phyloP scores from a whole-genome alignment of 2,113 vertebrate genomes.

The Onychostruthus taczanowskii region DNA sequence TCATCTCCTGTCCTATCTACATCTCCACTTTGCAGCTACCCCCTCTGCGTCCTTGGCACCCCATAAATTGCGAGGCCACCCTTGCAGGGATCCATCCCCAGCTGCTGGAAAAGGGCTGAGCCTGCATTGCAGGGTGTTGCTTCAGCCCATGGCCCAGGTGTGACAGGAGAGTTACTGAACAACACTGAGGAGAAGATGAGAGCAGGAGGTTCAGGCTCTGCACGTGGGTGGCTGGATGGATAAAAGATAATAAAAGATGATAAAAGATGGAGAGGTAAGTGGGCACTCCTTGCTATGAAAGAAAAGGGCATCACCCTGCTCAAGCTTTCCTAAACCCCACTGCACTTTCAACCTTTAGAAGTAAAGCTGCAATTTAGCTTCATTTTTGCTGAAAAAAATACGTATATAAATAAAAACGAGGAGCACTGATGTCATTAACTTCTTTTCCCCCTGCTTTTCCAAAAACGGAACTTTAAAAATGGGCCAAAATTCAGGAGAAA shows the following conservation, averaged over 20 bases:
- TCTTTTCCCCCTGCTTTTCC: conserved; percentile 42
- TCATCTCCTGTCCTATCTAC: neutral
- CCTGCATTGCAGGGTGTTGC: neutral
- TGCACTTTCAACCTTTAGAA: neutral
- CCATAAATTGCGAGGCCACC: neutral
- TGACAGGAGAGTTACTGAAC: neutral
- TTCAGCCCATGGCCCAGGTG: neutral
- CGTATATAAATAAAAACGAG: neutral
- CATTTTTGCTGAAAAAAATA: neutral
- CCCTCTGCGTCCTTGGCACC: neutral
- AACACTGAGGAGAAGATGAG: neutral
- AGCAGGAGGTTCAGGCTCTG: neutral
- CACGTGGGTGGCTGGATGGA: neutral
- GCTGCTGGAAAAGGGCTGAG: neutral
- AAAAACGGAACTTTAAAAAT: conserved; percentile 32
- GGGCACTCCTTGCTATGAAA: neutral
- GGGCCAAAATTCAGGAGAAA: conserved; percentile 60
- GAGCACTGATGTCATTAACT: conserved; percentile 42
- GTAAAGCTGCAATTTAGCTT: neutral
- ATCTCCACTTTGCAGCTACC: neutral
- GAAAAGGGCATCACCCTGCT: neutral
- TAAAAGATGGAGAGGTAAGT: neutral
- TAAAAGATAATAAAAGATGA: neutral
- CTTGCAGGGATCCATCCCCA: neutral
- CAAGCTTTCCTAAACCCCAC: neutral